Evolutionary conservation across 2,113 vertebrate species (phyloP).

Genomic region (Triplophysa tibetana): DNA sequence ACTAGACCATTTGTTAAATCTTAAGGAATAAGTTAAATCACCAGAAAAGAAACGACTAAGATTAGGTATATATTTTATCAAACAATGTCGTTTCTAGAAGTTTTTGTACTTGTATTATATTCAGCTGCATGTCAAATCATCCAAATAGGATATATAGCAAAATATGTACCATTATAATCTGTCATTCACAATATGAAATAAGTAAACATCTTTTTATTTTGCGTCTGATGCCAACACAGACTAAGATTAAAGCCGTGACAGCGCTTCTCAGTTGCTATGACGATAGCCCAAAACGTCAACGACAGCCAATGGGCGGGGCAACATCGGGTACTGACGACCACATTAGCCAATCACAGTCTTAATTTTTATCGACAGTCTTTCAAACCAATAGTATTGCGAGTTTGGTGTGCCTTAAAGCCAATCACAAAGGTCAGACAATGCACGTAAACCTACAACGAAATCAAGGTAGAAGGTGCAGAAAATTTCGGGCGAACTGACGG

Average conservation of each 20-base stretch:
- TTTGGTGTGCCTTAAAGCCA: neutral
- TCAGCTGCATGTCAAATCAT: no score
- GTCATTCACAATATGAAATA: no score
- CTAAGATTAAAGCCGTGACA: neutral
- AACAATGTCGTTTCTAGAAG: no score
- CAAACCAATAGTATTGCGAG: neutral
- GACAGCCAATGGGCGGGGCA: neutral
- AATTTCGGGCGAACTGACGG: constrained; percentile 19
- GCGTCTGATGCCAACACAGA: neutral
- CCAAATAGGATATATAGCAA: no score
- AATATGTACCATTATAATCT: no score
- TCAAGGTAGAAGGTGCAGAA: constrained; percentile 27
- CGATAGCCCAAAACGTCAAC: neutral
- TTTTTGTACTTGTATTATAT: neutral
- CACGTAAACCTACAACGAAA: constrained; percentile 17
- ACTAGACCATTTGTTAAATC: neutral
- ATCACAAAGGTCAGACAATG: neutral
- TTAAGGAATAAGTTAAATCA: no score
- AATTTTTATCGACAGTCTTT: neutral
- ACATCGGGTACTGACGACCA: neutral
- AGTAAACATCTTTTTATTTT: no score
- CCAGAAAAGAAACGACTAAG: no score
- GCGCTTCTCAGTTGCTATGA: constrained; percentile 31
- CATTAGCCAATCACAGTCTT: neutral
- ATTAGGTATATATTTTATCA: no score